Evolutionary conservation across 2,113 vertebrate genomes (phyloP), one percentile per base, ranked within the genome.

Genomic region (Xerus inauris): DNA sequence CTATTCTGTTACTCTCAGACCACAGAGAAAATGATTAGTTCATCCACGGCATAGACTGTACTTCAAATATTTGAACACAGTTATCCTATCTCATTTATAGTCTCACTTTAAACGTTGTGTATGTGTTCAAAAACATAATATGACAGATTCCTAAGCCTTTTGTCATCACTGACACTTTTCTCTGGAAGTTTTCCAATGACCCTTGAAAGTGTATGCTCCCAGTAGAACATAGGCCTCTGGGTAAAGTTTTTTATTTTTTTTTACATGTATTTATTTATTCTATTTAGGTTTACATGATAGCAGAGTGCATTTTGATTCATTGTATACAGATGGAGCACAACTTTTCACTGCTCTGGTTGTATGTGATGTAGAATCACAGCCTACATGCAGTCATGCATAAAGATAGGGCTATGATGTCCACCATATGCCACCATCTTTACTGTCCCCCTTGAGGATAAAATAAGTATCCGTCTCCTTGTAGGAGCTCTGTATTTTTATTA

Each of bases 101-200:
- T 64, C 93, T 79, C 22, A 79, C 20, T 85, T 87, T 93, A 81
- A 79, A 93, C 13, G 38, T 83, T 89, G 42, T 89, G 1, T 88
- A 32, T 93, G 35, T 22, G 84, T 93, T 95, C 65, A 94, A 92
- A 79, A 45, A 59, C 7, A 69, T 51, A 90, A 59, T 94, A 7
- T 91, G 73, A 89, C 79, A 91, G 26, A 10, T 89, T 93, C 96
- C 40, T 86, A 89, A 89, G 95, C 16, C 28, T 69, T 8, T 93
- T 94, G 77, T 95, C 64, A 93, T 59, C 65, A 77, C 13, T 95
- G 77, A 96, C 62, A 89, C 12, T n/a, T 89, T 79, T 81, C 49
- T 72, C 38, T 64, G 38, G 22, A 89, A 94, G 40, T 89, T 92
- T 82, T 94, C 26, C 22, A 69, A 86, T 72, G 93, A 89, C 59